Evolutionary conservation across 2,888 invertebrate genomes (phyloP), one percentile per base, ranked within the genome.

Genomic region (Brassicogethes aeneus): DNA sequence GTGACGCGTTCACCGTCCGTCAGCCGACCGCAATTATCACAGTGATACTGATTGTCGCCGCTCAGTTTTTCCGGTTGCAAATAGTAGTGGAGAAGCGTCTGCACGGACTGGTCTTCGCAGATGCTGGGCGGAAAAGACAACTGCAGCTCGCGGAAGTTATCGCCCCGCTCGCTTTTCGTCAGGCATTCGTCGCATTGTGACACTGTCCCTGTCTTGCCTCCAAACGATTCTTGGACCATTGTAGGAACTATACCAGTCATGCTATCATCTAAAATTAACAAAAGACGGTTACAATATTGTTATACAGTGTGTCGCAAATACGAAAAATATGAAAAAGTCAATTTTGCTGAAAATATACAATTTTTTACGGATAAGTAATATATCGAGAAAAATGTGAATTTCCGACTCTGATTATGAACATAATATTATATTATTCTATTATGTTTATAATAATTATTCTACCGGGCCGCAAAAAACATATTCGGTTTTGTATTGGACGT

Each of bases 41-140:
- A 92, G 48, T 78, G 76, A 64, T 91, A 92, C 65, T 80, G 77
- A 61, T 92, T 91, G 39, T 88, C 88, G 0, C 85, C 90, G 1
- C 79, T 76, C 17, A 92, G 66, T 40, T 76, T 77, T 61, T 92
- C 91, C 1, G 84, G 80, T 14, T 82, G 78, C 50, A 87, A 76
- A 61, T 85, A 90, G 59, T 78, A 85, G 50, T 85, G 81, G 12
- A 91, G 71, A 1, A 91, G 72, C 49, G 79, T 79, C 60, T 88
- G 85, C n/a, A 91, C 81, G 17, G 76, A 78, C 52, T 80, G 77
- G 45, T 74, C 71, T 7, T 68, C 64, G 3, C 66, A 63, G 23
- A 55, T 47, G 41, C 58, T 62, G 45, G 44, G 71, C 0, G 86
- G 85, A 65, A 85, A 85, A 1, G 85, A 81, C 1, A 87, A 69